Base-by-base conservation (phyloP, 2,113 vertebrate species). In the Progne subis region DNA sequence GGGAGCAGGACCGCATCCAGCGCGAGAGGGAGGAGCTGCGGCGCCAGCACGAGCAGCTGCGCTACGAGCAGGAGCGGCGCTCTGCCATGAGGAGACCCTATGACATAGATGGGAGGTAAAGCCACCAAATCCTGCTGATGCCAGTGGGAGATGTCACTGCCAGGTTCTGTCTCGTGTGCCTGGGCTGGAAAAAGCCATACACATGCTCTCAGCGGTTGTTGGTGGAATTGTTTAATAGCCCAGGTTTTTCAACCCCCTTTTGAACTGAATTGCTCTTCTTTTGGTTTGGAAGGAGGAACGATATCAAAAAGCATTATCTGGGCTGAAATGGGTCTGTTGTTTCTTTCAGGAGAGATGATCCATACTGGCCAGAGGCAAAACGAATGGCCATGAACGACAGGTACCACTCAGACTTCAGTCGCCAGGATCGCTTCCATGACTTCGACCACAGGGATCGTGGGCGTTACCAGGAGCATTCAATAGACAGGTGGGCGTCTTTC, bases 1-100 rank as follows among this genome's bases (percentile, higher is more conserved):
- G 99, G 0, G 99, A 99, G 86, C 99, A 99, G 84, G 99, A 99
- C 71, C 97, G 99, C 43, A 99, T 99, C 86, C 98, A 99, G 78
- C 97, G 99, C 0, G 99, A 99, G 96, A 98, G 99, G 0, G 99
- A 99, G 24, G 99, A 99, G 94, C 98, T 99, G 81, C 98, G 99
- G 26, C 98, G 99, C 7, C 99, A 99, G 97, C 99, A 99, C 14
- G 99, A 99, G 39, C 98, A 99, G 82, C 96, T 99, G 89, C 99
- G 99, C 88, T 99, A 98, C 1, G 99, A 99, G 16, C 99, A 99
- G 76, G 99, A 99, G 8, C 97, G 99, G 1, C 96, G 99, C 0
- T 97, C 98, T 1, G 96, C 98, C 0, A 12, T 99, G 14, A 99
- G 99, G 79, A 98, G 99, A 72, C 99, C 99, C 0, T 99, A 99